Conservation (phyloP, 1,140 invertebrate genomes). For the Drosophila virilis region DNA sequence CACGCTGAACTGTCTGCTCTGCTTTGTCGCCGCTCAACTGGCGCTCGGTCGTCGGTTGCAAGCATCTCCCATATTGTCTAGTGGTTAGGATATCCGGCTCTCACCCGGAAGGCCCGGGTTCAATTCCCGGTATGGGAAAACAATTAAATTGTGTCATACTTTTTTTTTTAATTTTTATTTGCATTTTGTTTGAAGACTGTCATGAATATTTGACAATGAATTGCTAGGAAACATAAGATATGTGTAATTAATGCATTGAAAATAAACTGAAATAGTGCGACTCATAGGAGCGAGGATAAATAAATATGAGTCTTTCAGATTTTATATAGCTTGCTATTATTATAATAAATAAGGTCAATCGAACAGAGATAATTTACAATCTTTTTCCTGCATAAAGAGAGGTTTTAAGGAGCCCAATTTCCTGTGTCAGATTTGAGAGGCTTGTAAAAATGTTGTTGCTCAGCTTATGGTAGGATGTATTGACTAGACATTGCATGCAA, state of each 20-base stretch:
- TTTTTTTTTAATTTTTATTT: constrained; percentile 15
- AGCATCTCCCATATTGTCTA: constrained; percentile 49
- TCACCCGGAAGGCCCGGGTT: constrained; percentile 93
- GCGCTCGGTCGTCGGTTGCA: neutral
- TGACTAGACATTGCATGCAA: too few species aligned
- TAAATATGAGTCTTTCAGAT: too few species aligned
- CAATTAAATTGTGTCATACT: neutral
- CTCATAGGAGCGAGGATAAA: too few species aligned
- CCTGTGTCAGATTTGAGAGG: too few species aligned
- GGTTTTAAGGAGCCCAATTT: too few species aligned
- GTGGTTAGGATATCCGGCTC: constrained; percentile 54
- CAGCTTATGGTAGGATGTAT: too few species aligned
- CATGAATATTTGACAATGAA: neutral
- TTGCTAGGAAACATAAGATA: neutral
- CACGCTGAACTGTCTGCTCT: neutral
- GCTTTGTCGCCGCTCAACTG: constrained; percentile 6
- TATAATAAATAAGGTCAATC: too few species aligned
- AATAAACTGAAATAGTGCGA: constrained; percentile 2
- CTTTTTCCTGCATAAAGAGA: too few species aligned
- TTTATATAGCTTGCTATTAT: too few species aligned
- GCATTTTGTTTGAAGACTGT: neutral
- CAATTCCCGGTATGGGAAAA: constrained; percentile 92
- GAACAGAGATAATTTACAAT: too few species aligned
- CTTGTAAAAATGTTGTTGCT: too few species aligned
- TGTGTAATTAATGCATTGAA: constrained; percentile 12